phyloP scores from a whole-genome alignment of 1,140 invertebrate species.

The Drosophila jambulina region DNA sequence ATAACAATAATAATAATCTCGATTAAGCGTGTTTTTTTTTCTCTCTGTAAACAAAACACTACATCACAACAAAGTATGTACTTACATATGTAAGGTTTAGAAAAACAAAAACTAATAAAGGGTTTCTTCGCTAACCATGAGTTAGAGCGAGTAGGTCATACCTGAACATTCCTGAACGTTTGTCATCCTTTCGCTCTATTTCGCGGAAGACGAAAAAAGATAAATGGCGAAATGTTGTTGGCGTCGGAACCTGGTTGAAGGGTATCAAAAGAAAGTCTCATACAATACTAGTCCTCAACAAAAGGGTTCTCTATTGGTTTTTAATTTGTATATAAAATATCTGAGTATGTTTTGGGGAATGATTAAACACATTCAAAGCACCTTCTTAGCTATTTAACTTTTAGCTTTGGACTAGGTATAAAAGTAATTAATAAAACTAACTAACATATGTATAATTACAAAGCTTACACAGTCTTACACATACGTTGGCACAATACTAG shows the following conservation, averaged over 20 bases:
- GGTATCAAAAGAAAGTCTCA: neutral
- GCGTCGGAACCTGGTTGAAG: neutral
- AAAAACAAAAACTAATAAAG: neutral
- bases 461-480: neutral
- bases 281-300: neutral
- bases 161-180: no score
- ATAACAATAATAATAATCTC: no score
- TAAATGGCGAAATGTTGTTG: neutral
- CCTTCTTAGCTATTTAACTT: neutral
- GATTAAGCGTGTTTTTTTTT: neutral
- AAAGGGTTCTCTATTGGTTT: neutral
- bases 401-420: neutral
- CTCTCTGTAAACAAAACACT: neutral
- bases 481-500: conserved; percentile 46
- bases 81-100: neutral
- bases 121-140: neutral
- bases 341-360: neutral
- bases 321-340: neutral
- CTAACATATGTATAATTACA: neutral
- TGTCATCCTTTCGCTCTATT: neutral
- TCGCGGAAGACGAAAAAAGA: neutral
- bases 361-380: conserved; percentile 1
- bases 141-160: neutral
- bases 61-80: conserved; percentile 4
- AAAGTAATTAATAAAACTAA: neutral